Evolutionary conservation across 2,888 invertebrate genomes (phyloP).

Genomic region (Callosobruchus maculatus): DNA sequence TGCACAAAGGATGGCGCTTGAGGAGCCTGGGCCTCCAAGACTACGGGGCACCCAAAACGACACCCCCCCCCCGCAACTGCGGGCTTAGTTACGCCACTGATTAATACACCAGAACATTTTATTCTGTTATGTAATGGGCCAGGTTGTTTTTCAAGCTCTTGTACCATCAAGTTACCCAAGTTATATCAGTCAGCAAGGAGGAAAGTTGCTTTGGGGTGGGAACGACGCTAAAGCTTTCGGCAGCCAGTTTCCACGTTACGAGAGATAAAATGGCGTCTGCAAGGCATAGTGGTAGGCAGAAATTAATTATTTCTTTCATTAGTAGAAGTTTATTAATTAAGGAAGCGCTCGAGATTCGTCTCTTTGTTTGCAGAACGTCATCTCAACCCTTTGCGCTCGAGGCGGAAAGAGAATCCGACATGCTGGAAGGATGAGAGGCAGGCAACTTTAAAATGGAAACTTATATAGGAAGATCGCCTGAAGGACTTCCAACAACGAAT

Average conservation of each 20-base stretch:
- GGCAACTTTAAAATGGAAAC: slow-evolving; percentile 49
- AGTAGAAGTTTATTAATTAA: slow-evolving; percentile 54
- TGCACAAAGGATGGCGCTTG: no score
- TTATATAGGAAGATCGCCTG: slow-evolving; percentile 28
- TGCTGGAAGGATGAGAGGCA: slow-evolving; percentile 35
- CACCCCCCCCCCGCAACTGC: no score
- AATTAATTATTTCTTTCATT: slow-evolving; percentile 54
- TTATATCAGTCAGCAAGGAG: slow-evolving; percentile 14
- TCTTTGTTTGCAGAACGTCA: slow-evolving; percentile 50
- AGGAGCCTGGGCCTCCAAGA: no score
- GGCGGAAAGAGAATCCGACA: slow-evolving; percentile 13
- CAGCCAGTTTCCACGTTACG: background rate
- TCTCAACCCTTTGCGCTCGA: slow-evolving; percentile 44
- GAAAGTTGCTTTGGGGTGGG: slow-evolving; percentile 22
- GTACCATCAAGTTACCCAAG: no score
- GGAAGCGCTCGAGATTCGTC: slow-evolving; percentile 50
- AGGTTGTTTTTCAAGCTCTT: no score
- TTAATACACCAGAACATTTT: no score
- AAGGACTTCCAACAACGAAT: slow-evolving; percentile 46
- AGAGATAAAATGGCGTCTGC: background rate
- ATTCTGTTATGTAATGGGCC: no score
- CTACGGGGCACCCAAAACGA: no score
- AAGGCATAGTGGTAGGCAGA: slow-evolving; percentile 44
- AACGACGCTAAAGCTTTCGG: slow-evolving; percentile 23
- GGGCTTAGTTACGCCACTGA: no score